Evolutionary conservation across 2,797 vertebrate species (phyloP).

Genomic region (Mus caroli): DNA sequence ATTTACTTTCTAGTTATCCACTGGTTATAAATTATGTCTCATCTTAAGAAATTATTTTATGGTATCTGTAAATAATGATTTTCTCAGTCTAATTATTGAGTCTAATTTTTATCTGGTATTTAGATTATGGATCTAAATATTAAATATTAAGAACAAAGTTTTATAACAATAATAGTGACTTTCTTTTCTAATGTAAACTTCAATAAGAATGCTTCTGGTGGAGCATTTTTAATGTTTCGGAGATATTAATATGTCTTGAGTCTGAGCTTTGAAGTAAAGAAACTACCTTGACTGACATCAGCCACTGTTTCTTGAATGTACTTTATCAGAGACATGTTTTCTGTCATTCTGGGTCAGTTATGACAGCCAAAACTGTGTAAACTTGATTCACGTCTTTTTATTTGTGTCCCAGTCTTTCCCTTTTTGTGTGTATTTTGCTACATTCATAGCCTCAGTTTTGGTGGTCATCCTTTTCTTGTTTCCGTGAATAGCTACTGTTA

Average conservation of each 20-base stretch:
- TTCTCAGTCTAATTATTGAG: not conserved
- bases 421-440: not conserved
- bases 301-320: slow-evolving; percentile 16
- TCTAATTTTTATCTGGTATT: slow-evolving; percentile 46
- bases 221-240: slow-evolving; percentile 41
- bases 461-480: not conserved
- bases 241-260: not conserved
- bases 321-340: not conserved
- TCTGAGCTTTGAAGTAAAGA: slow-evolving; percentile 7
- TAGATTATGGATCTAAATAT: slow-evolving; percentile 1
- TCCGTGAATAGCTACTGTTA: not conserved
- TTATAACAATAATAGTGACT: not conserved
- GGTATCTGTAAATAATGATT: not conserved
- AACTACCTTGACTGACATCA: not conserved
- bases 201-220: not conserved
- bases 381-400: not conserved
- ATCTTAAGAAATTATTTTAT: slow-evolving; percentile 17
- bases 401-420: not conserved
- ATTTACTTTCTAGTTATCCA: slow-evolving; percentile 16
- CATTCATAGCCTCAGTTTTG: not conserved
- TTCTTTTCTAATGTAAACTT: slow-evolving; percentile 2
- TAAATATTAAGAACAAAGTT: not conserved
- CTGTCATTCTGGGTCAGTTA: slow-evolving; percentile 46
- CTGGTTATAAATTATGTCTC: slow-evolving; percentile 6
- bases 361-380: slow-evolving; percentile 23